Percentiles rank a stretch among this genome's conserved stretches.
phyloP scores from a whole-genome alignment of 2,113 vertebrate genomes.

The Hippocampus mohnikei region DNA sequence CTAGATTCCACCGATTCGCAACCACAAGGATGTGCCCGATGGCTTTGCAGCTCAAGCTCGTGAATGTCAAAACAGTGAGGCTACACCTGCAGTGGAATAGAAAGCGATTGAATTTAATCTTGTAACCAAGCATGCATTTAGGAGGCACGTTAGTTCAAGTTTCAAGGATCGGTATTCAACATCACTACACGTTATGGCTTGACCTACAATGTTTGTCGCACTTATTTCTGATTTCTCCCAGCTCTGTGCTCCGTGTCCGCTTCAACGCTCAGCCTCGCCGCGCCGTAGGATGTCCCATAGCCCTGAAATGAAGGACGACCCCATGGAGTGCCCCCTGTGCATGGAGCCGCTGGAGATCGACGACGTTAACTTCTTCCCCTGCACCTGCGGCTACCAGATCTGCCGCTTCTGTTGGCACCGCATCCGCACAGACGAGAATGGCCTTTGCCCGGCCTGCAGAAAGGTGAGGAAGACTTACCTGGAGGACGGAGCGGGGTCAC shows the following conservation, averaged over 20 bases:
- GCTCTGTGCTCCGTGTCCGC: conserved; percentile 54
- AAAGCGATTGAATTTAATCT: neutral
- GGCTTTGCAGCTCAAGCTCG: neutral
- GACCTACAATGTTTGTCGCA: neutral
- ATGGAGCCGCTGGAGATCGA: conserved; percentile 99
- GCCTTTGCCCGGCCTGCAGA: conserved; percentile 98
- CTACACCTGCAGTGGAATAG: neutral
- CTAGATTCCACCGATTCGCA: neutral
- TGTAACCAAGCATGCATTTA: neutral
- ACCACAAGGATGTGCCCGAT: neutral
- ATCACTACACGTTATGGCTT: neutral
- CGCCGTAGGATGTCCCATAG: conserved; percentile 92
- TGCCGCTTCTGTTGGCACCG: conserved; percentile 99
- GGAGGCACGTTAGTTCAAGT: neutral
- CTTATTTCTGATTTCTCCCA: conserved; percentile 14
- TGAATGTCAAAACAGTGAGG: neutral
- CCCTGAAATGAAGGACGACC: conserved; percentile 95
- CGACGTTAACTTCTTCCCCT: conserved; percentile 99
- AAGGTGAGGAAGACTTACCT: conserved; percentile 75
- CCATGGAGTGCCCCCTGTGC: conserved; percentile 98
- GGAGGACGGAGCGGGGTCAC: neutral
- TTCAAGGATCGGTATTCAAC: neutral
- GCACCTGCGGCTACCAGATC: conserved; percentile 98
- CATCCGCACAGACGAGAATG: conserved; percentile 98
- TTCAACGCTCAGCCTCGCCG: conserved; percentile 37